Base-by-base conservation (phyloP, 2,888 invertebrate genomes). In the Nephrotoma guestfalica region DNA sequence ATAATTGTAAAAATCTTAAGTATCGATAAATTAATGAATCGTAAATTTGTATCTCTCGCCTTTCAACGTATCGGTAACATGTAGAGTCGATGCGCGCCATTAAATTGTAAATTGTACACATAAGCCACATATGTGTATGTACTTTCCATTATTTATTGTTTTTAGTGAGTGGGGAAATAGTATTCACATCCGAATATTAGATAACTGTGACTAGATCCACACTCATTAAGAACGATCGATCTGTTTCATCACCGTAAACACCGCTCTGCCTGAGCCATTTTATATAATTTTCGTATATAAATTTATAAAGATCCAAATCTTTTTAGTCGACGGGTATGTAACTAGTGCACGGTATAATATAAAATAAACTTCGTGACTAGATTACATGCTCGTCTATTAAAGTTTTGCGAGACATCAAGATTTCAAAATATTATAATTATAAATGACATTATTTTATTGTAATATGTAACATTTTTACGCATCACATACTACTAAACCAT, bases 361-460 rank as follows among this genome's bases (percentile, higher is more conserved):
- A 90, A 91, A 90, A 90, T 91, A 90, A 91, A 91, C 90, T 91
- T 91, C 91, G 91, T 91, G 91, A 91, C 91, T 91, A 91, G 91
- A 91, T 91, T 91, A 91, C 91, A 91, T 91, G 91, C 91, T 91
- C 91, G 91, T 91, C 91, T 91, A 91, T 91, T 91, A 91, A 91
- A 91, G 91, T 91, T 86, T 71, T 71, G 71, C 11, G 71, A 71
- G 7, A 30, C 71, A 30, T 30, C 71, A 71, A 71, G 30, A 71
- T 71, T 71, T 71, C 18, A 15, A 51, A 51, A 51, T 6, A 51
- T 15, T 51, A 51, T 9, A 30, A 71, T 71, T 71, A 71, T 7
- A 9, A 30, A 30, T 30, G 30, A 30, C 30, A 30, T 30, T 30
- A 30, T 30, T 57, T 57, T 57, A 47, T 71, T 30, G 30, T 30